phyloP scores from a whole-genome alignment of 2,888 invertebrate genomes.

The Hirtodrosophila confusa region DNA sequence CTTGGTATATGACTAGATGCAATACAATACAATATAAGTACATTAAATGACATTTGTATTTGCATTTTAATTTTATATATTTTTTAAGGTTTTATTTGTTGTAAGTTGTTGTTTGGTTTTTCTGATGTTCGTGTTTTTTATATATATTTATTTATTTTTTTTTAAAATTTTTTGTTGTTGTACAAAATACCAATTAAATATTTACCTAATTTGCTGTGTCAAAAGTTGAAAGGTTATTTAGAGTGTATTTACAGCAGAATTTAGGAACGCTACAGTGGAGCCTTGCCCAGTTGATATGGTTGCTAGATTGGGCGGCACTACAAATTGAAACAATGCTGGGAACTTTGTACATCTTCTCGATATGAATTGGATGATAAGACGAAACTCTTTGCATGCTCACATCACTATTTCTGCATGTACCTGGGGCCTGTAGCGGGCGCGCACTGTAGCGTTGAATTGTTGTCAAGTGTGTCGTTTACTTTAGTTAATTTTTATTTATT shows the following conservation, averaged over 20 bases:
- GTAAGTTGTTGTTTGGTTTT: slow-evolving; percentile 29
- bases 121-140: neutral
- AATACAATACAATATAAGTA: slow-evolving; percentile 40
- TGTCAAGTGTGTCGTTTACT: slow-evolving; percentile 17
- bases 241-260: slow-evolving; percentile 56
- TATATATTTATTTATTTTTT: neutral
- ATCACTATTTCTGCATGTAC: slow-evolving; percentile 5
- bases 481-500: slow-evolving; percentile 10
- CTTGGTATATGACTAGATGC: slow-evolving; percentile 42
- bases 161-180: slow-evolving; percentile 28
- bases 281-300: slow-evolving; percentile 37
- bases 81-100: neutral
- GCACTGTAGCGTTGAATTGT: slow-evolving; percentile 40
- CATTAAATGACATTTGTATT: slow-evolving; percentile 33
- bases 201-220: slow-evolving; percentile 30
- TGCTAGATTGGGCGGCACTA: slow-evolving; percentile 1
- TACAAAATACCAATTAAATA: slow-evolving; percentile 51
- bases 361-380: slow-evolving; percentile 8
- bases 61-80: slow-evolving; percentile 22
- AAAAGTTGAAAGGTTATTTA: slow-evolving; percentile 16
- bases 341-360: slow-evolving; percentile 21
- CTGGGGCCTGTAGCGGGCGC: slow-evolving; percentile 16
- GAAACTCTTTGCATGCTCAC: neutral
- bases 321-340: slow-evolving; percentile 3
- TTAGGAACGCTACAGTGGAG: slow-evolving; percentile 49